Evolutionary conservation across 2,113 vertebrate species (phyloP), one percentile per base, ranked within the genome.

Genomic region (Abramis brama): DNA sequence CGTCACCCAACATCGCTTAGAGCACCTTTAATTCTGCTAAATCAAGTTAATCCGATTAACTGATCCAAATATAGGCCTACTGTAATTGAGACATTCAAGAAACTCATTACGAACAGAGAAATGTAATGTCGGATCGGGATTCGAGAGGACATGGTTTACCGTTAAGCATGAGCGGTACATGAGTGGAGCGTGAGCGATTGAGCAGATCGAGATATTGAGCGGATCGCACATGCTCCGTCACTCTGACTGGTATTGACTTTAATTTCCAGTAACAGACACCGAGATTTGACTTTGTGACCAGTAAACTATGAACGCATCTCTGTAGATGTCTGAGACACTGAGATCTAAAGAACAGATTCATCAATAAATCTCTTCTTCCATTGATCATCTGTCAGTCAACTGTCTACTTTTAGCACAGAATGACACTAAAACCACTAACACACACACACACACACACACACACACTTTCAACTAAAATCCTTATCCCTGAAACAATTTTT

Each of bases 381-480:
- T 93, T 79, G 93, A 95, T 90, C 89, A 86, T 9, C 90, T 50
- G 91, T 92, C 92, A n/a, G 43, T 91, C 89, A 88, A 86, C 87
- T 55, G 87, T 86, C 90, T 86, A 86, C 88, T 62, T 33, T 30
- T 3, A 33, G 68, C 64, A 76, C 39, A 39, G 17, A 50, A 15
- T 68, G 30, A 1, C 50, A 78, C 6, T 50, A 50, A 83, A 47
- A 62, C 74, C 10, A 55, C 4, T 66, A 5, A 60, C 27, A 36
- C 13, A 68, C 27, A 79, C 25, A 11, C 6, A 33, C 39, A 79
- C 62, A 62, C n/a, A 59, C 27, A 36, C 13, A 68, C 62, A 62
- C n/a, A n/a, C n/a, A n/a, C n/a, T n/a, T n/a, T n/a, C n/a, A 19
- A 25, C n/a, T 59, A 39, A 73, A 43, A 73, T 0, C 36, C 68